phyloP scores from a whole-genome alignment of 2,113 vertebrate species.

The Cranoglanis bouderius region DNA sequence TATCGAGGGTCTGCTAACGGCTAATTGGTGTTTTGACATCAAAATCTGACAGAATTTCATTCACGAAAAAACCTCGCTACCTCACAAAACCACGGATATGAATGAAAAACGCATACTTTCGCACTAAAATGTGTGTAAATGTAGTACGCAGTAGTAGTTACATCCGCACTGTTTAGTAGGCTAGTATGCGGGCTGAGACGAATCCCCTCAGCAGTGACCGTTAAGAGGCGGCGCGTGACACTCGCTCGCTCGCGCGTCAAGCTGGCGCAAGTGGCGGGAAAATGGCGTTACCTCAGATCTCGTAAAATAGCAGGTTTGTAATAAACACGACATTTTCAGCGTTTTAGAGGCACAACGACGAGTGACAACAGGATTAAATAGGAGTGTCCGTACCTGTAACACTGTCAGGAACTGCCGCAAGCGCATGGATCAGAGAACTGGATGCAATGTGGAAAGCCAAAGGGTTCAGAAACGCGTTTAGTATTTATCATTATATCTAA shows the following conservation, averaged over 20 bases:
- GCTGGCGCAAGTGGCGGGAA: slow-evolving; percentile 9
- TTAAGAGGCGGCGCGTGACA: neutral
- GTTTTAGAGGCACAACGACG: neutral
- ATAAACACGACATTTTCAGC: neutral
- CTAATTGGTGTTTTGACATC: neutral
- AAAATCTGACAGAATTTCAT: neutral
- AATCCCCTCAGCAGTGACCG: neutral
- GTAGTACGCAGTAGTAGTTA: neutral
- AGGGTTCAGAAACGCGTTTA: neutral
- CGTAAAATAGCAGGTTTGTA: neutral
- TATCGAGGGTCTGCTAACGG: neutral
- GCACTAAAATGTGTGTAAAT: neutral
- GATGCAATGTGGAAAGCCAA: slow-evolving; percentile 29
- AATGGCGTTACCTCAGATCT: neutral
- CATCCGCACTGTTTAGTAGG: neutral
- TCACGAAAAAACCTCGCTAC: neutral
- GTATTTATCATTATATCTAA: neutral
- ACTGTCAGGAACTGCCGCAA: neutral
- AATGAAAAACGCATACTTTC: neutral
- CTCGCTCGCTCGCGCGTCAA: neutral
- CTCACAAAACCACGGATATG: neutral
- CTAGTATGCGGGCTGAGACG: neutral
- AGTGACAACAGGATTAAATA: neutral
- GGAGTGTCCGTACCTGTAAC: neutral
- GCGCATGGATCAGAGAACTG: neutral